Base-by-base conservation (phyloP, 2,797 vertebrate genomes). In the Chaetophractus vellerosus region DNA sequence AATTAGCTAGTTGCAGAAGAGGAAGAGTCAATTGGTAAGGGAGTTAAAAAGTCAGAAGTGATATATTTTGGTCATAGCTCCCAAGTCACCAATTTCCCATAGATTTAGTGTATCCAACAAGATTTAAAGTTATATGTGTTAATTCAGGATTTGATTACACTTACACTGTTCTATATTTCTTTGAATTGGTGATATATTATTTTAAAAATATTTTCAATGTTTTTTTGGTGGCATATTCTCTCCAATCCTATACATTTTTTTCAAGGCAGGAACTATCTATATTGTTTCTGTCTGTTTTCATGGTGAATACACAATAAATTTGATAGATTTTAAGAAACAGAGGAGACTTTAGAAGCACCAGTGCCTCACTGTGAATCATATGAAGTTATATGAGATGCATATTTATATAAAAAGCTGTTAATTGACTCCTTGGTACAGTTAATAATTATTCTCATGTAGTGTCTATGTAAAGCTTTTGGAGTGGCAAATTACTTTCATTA, bases 101-200 rank as follows among this genome's bases (percentile, higher is more conserved):
- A 88, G 9, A 80, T 59, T 75, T 50, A 85, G 33, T 33, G 1
- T 92, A 87, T 24, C 24, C 66, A 87, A 94, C 10, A 92, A 96
- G 41, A 93, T 72, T 96, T 92, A 63, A 92, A 86, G 66, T 95
- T 87, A 88, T 8, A 72, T 61, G 33, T 86, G 28, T 90, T 88
- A 93, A 72, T 19, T 91, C 45, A 81, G 16, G 50, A 92, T 87
- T 81, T 64, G 36, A 76, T 57, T 76, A 71, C 24, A 86, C 66
- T 66, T 76, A 71, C 24, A 86, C 66, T 66, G 12, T 38, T 76
- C 71, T 64, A 57, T 28, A 71, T 24, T 45, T 24, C 69, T 26
- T 72, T 72, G 63, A 64, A 31, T 64, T 15, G 31, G 31, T 41
- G 23, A 24, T 41, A 38, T 9, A n/a, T n/a, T 31, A n/a, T 9